Evolutionary conservation across 2,797 vertebrate species (phyloP).

Genomic region (Sebastes iracundus): DNA sequence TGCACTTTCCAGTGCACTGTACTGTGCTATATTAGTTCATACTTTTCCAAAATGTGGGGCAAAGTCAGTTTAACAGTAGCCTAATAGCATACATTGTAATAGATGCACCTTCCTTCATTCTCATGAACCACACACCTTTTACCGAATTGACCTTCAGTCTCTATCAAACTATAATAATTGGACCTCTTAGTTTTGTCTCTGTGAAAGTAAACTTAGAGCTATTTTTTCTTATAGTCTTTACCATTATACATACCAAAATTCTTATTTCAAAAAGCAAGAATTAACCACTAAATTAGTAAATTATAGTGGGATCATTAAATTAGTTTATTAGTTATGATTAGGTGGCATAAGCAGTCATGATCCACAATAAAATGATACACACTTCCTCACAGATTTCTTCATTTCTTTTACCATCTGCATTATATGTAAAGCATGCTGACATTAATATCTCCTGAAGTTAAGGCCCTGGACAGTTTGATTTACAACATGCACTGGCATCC

Average conservation of each 20-base stretch:
- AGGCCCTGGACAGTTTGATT: conserved; percentile 59
- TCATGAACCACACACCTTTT: background rate
- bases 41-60: background rate
- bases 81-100: background rate
- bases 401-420: conserved; percentile 32
- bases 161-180: background rate
- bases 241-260: background rate
- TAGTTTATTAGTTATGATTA: background rate
- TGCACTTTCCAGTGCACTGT: background rate
- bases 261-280: background rate
- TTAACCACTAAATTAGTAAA: background rate
- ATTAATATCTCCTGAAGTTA: conserved; percentile 66
- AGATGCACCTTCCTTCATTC: background rate
- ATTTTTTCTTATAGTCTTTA: background rate
- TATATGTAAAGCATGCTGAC: conserved; percentile 51
- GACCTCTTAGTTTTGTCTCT: background rate
- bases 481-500: conserved; percentile 48
- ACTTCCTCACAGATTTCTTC: conserved; percentile 13
- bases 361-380: background rate
- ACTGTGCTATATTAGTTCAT: background rate
- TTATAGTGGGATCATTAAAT: background rate
- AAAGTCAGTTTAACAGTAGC: background rate
- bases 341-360: background rate
- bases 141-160: background rate
- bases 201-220: background rate